Conservation (phyloP, 2,113 vertebrate species). For the Peucedramus taeniatus region DNA sequence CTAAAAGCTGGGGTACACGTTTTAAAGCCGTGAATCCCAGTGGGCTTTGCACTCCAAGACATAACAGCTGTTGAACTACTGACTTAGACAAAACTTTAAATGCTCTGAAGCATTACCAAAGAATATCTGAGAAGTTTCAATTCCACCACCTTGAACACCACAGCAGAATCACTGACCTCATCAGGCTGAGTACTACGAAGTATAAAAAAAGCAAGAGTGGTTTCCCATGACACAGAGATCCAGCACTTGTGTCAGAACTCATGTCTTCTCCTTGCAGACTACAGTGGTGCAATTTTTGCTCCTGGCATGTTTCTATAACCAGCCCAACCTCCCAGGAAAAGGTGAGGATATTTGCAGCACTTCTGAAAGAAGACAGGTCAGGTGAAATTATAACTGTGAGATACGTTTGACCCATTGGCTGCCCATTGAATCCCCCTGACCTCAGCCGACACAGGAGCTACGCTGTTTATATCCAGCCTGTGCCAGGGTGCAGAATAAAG, state of each 20-base stretch:
- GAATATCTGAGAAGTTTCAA: not conserved
- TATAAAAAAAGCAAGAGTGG: not conserved
- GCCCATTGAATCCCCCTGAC: not conserved
- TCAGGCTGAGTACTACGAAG: not conserved
- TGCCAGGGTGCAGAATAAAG: not conserved
- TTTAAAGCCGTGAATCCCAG: not conserved
- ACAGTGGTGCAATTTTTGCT: not conserved
- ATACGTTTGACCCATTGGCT: fast-evolving
- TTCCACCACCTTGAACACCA: not conserved
- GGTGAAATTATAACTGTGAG: not conserved
- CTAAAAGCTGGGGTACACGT: not conserved
- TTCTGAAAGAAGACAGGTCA: not conserved
- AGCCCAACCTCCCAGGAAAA: not conserved
- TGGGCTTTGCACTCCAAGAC: not conserved
- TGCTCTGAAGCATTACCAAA: not conserved
- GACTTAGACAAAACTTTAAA: not conserved
- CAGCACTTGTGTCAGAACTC: not conserved
- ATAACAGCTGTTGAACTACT: not conserved
- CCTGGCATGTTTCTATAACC: not conserved
- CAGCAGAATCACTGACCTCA: not conserved
- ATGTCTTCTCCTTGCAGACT: not conserved
- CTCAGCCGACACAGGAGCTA: not conserved
- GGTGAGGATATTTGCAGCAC: not conserved
- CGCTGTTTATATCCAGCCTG: not conserved
- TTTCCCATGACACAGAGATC: not conserved